Percentiles rank a stretch among this genome's conserved stretches.
Conservation (phyloP, 2,888 invertebrate species). For the Drosophila mimica region DNA sequence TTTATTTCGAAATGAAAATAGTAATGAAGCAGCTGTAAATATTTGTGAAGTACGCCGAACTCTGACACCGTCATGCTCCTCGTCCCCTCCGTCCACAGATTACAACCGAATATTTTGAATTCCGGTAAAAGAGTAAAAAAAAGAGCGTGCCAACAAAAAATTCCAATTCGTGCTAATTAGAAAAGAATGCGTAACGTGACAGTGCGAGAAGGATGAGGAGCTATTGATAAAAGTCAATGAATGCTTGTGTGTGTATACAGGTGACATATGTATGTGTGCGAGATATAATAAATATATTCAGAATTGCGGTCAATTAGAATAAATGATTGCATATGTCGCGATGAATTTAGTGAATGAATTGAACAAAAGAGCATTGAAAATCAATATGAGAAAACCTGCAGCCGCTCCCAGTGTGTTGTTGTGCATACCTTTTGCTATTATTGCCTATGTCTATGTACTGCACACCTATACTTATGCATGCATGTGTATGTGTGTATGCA, state of each 20-base stretch:
- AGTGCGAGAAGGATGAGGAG: conserved; percentile 27
- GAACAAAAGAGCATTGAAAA: conserved; percentile 75
- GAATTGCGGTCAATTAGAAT: conserved; percentile 72
- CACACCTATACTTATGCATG: conserved; percentile 14
- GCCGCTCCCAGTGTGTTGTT: conserved; percentile 70
- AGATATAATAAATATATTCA: conserved; percentile 15
- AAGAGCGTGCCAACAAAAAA: conserved; percentile 60
- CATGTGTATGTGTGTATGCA: conserved; percentile 24
- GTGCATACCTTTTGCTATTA: conserved; percentile 59
- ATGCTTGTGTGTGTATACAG: conserved; percentile 26
- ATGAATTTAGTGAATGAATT: conserved; percentile 78
- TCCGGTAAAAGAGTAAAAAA: conserved; percentile 36
- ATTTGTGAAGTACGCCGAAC: conserved; percentile 33
- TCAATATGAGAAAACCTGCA: conserved; percentile 78
- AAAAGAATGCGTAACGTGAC: conserved; percentile 62
- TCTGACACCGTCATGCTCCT: neutral
- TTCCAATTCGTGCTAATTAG: conserved; percentile 72
- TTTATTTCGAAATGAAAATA: conserved; percentile 55
- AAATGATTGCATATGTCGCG: conserved; percentile 29
- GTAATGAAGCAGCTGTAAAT: conserved; percentile 25
- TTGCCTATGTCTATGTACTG: conserved; percentile 37
- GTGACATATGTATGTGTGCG: conserved; percentile 16
- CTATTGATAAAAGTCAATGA: conserved; percentile 39
- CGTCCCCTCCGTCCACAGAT: neutral
- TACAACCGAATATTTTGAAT: conserved; percentile 22